Conservation (phyloP, 2,113 vertebrate genomes). For the Antigone vipio region DNA sequence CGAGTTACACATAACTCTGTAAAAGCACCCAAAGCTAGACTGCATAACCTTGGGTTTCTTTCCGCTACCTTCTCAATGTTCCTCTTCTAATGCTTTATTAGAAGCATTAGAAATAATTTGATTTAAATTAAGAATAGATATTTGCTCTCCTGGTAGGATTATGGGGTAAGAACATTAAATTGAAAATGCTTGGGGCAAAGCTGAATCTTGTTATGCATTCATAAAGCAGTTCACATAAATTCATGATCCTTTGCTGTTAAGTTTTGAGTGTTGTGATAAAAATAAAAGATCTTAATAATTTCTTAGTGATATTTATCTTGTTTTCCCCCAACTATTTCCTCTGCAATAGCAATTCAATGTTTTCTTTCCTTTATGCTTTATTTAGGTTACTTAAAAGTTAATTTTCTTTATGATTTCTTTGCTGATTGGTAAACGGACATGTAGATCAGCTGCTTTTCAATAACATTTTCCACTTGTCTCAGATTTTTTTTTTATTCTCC, state of each 20-base stretch:
- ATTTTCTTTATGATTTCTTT: background rate
- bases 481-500: too few species aligned
- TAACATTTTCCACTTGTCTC: background rate
- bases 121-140: conserved; percentile 29
- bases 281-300: conserved; percentile 24
- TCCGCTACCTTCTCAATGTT: background rate
- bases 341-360: background rate
- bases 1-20: background rate
- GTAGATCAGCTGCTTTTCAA: background rate
- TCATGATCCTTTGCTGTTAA: conserved; percentile 22
- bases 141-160: conserved; percentile 32
- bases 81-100: background rate
- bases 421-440: background rate
- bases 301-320: conserved; percentile 6
- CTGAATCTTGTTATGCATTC: conserved; percentile 3
- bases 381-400: conserved; percentile 13
- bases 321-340: background rate
- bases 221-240: conserved; percentile 30
- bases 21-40: background rate
- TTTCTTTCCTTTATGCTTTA: background rate
- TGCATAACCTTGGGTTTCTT: background rate
- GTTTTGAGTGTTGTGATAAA: conserved; percentile 7
- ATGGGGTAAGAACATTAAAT: background rate
- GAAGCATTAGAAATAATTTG: conserved; percentile 28
- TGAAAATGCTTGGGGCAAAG: conserved; percentile 32